phyloP scores from a whole-genome alignment of 2,113 vertebrate species.

The Scatophagus argus region DNA sequence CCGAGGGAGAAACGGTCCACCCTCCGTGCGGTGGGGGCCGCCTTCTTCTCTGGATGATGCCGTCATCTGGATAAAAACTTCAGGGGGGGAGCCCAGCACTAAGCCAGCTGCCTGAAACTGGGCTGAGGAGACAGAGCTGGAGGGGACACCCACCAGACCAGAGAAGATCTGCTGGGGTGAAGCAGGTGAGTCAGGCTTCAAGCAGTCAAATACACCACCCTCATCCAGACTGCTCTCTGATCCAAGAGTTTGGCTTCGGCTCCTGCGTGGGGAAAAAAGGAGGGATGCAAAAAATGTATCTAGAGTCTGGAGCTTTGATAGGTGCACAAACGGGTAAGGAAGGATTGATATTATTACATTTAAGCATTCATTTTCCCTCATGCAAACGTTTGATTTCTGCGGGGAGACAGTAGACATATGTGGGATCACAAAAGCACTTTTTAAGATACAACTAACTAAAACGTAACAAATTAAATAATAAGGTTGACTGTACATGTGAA shows the following conservation, averaged over 20 bases:
- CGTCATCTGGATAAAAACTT: slow-evolving; percentile 96
- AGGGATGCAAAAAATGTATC: not conserved
- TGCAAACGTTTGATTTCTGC: not conserved
- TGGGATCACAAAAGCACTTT: not conserved
- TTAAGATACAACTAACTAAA: not conserved
- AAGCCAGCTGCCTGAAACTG: slow-evolving; percentile 91
- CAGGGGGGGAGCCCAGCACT: slow-evolving; percentile 90
- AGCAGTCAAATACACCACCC: slow-evolving; percentile 92
- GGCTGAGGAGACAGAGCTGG: slow-evolving; percentile 84
- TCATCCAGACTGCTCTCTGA: slow-evolving; percentile 93
- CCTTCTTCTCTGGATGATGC: slow-evolving; percentile 90
- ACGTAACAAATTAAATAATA: not conserved
- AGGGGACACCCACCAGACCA: slow-evolving; percentile 88
- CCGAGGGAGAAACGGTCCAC: slow-evolving; percentile 86
- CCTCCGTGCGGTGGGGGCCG: slow-evolving; percentile 83
- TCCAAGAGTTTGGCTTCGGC: slow-evolving; percentile 91
- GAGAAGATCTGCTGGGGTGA: slow-evolving; percentile 93
- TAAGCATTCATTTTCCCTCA: not conserved
- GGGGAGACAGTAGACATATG: not conserved
- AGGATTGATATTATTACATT: not conserved
- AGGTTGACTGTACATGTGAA: not conserved
- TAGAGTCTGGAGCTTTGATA: too few relatives aligned
- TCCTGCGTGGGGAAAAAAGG: slow-evolving; percentile 79
- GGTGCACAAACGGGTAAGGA: not conserved
- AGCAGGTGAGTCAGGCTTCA: slow-evolving; percentile 89